A percentile compares a stretch with the other conserved stretches of the same genome.
phyloP scores from a whole-genome alignment of 1,140 invertebrate genomes.

The Meteorus sp. region DNA sequence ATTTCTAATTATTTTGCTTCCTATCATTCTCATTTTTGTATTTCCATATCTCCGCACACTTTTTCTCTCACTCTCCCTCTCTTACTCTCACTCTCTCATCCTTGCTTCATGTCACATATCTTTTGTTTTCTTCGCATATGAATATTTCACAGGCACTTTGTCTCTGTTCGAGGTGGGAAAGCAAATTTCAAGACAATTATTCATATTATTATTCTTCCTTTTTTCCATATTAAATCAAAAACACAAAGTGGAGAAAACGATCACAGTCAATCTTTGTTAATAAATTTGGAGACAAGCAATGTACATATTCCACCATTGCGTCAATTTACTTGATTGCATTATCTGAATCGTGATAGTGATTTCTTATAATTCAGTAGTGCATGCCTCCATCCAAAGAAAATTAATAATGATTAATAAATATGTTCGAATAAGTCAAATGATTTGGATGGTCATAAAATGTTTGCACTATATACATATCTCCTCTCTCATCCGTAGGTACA shows the following conservation, averaged over 20 bases:
- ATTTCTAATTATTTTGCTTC: constrained; percentile 20
- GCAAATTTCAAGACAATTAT: constrained; percentile 38
- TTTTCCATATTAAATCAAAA: constrained; percentile 32
- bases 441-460: too few relatives aligned
- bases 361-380: background rate
- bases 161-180: constrained; percentile 35
- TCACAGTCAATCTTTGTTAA: constrained; percentile 32
- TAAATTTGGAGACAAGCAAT: background rate
- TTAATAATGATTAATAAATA: background rate
- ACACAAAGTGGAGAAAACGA: constrained; percentile 29
- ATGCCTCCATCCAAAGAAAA: too few relatives aligned
- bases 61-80: background rate
- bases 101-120: constrained; percentile 32
- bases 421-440: background rate
- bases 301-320: background rate
- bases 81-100: background rate
- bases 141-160: constrained; percentile 49
- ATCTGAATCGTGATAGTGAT: background rate
- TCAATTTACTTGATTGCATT: background rate
- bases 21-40: background rate
- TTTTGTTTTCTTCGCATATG: constrained; percentile 33
- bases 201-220: too few relatives aligned
- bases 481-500: background rate
- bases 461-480: background rate
- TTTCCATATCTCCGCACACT: too few relatives aligned